Evolutionary conservation across 1,140 invertebrate genomes (phyloP).

Genomic region (Sycophaga agraensis): DNA sequence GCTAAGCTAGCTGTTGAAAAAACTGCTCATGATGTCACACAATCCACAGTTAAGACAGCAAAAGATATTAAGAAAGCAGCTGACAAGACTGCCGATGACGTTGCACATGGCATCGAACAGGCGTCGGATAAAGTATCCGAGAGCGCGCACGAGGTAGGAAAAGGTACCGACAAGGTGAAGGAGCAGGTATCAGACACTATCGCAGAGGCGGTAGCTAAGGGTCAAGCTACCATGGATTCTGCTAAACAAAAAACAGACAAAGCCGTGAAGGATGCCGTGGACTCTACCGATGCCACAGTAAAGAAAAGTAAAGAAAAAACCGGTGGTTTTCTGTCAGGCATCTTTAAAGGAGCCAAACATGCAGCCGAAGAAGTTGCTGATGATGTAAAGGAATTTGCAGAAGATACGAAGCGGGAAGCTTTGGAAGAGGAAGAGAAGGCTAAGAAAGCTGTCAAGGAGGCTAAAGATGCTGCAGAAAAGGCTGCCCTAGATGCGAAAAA

Average conservation of each 20-base stretch:
- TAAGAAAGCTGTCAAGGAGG: neutral
- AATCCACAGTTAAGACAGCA: too few species aligned
- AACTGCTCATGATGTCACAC: constrained; percentile 4
- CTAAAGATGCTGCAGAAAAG: too few species aligned
- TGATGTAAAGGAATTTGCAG: constrained; percentile 41
- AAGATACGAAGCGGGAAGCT: constrained; percentile 35
- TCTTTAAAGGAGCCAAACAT: constrained; percentile 40
- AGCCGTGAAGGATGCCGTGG: constrained; percentile 27
- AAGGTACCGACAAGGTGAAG: too few species aligned
- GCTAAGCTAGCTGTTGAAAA: constrained; percentile 24
- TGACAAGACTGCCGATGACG: too few species aligned
- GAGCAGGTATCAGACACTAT: too few species aligned
- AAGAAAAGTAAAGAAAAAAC: constrained; percentile 42
- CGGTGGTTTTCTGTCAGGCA: constrained; percentile 13
- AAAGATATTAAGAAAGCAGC: constrained; percentile 5
- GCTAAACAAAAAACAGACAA: too few species aligned
- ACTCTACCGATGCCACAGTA: constrained; percentile 23
- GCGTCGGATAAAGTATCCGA: too few species aligned
- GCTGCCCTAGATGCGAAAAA: constrained; percentile 14
- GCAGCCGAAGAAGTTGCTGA: constrained; percentile 41
- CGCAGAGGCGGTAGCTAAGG: too few species aligned
- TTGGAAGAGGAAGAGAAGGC: constrained; percentile 11
- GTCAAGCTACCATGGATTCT: too few species aligned
- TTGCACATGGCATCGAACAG: too few species aligned
- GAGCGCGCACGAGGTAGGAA: too few species aligned